Base-by-base conservation (phyloP, 2,888 invertebrate species). In the Oligia latruncula region DNA sequence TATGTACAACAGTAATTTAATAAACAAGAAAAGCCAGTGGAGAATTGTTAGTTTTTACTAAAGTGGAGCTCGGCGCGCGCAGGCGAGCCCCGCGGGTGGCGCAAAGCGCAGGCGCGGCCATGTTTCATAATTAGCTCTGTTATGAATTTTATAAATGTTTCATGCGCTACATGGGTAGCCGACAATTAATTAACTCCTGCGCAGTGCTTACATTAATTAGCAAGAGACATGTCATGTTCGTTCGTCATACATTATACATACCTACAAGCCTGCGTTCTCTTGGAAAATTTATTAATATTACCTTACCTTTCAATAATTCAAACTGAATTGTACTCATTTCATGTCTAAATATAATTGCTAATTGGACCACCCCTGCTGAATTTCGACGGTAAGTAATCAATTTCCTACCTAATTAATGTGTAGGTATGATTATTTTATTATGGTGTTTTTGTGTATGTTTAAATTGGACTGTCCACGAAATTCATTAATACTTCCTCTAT, bases 71-170 rank as follows among this genome's bases (percentile, higher is more conserved):
- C 91, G 90, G 88, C 87, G 89, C 87, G 90, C 91, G 90, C 91
- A 89, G 87, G 87, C 91, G 91, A 82, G 83, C 94, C 90, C 95
- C 91, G 95, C 96, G 96, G 96, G 96, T 95, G 96, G 96, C 93
- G 93, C 92, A 92, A 93, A 91, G 90, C 92, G 89, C 90, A 90
- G 91, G 91, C 93, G 93, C 93, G 93, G 90, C 93, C 93, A 94
- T 93, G 93, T 93, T 95, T 95, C 95, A 95, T 95, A 95, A 95
- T 95, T 95, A 96, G 95, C 93, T 91, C 92, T 94, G 96, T 96
- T 96, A 96, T 96, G 96, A 96, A 95, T 95, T 96, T 93, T 94
- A 96, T 96, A 95, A 96, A 96, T 96, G 95, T 96, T 96, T 96
- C 95, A 96, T 96, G 95, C 92, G 90, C 92, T 93, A 90, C 93